These are phyloP conservation scores for Tethya wilhelma DNA, from an alignment of 37 sponge, comb jelly and placozoan genomes.

Conservation along the genomic window DNA sequence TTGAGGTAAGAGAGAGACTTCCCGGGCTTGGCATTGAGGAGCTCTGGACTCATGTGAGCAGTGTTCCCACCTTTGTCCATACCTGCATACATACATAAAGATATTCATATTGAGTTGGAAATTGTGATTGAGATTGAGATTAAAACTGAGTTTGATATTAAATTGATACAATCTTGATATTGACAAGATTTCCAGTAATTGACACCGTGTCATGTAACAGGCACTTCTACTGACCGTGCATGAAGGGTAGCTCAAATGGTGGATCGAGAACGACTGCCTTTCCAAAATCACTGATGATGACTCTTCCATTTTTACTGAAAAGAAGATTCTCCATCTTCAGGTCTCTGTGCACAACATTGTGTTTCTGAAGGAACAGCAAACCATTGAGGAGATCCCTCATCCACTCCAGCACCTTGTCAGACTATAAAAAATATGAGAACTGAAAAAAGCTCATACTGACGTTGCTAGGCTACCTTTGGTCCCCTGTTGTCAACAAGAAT, in stretches of 20 bases:
- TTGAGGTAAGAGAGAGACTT: constrained; percentile 52
- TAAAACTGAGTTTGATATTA: neutral
- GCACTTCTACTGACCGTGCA: constrained; percentile 22
- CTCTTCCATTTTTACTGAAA: constrained; percentile 24
- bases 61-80: constrained; percentile 60
- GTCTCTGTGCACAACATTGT: constrained; percentile 74
- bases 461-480: constrained; percentile 44
- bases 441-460: neutral
- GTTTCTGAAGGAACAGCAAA: constrained; percentile 62
- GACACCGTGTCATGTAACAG: neutral
- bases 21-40: constrained; percentile 72
- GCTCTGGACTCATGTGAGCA: constrained; percentile 76
- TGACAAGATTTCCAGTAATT: neutral
- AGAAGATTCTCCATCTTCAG: constrained; percentile 86
- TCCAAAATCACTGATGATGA: constrained; percentile 83
- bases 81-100: constrained; percentile 37
- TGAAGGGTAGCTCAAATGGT: constrained; percentile 42
- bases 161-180: neutral
- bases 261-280: constrained; percentile 52
- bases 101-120: neutral
- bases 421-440: constrained; percentile 21
- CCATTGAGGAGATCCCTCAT: constrained; percentile 59
- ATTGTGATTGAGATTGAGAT: neutral
- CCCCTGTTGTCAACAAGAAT: constrained; percentile 32
- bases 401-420: constrained; percentile 60